Conservation (phyloP, 2,888 invertebrate genomes). For the Pasiphila rectangulata region DNA sequence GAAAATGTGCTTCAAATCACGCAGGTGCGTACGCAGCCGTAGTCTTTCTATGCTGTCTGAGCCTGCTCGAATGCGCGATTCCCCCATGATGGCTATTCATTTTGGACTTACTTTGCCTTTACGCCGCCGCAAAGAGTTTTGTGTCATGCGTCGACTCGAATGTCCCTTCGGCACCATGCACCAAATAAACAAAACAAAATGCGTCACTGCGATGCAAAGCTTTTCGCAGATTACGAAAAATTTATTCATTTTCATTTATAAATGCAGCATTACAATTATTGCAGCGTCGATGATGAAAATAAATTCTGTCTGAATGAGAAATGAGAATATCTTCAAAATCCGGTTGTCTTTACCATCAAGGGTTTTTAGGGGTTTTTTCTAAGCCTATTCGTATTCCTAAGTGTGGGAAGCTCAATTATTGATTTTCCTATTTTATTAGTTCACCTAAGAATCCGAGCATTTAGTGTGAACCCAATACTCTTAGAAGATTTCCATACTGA, state of each 20-base stretch:
- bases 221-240: slow-evolving; percentile 20
- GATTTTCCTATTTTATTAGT: slow-evolving; percentile 57
- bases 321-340: slow-evolving; percentile 3
- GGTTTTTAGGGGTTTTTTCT: slow-evolving; percentile 26
- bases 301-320: too few species aligned
- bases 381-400: slow-evolving; percentile 24
- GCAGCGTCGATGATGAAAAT: slow-evolving; percentile 4
- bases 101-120: slow-evolving; percentile 72
- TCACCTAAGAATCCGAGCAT: slow-evolving; percentile 43
- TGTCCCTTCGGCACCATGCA: slow-evolving; percentile 62
- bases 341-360: background rate
- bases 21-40: slow-evolving; percentile 99
- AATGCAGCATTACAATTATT: background rate
- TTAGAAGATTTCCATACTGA: background rate
- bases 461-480: background rate
- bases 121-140: slow-evolving; percentile 80
- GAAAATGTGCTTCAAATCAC: slow-evolving; percentile 83
- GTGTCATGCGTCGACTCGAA: slow-evolving; percentile 72
- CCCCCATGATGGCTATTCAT: slow-evolving; percentile 80
- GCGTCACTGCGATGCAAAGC: slow-evolving; percentile 44
- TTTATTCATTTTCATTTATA: background rate
- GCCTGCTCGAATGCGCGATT: slow-evolving; percentile 89
- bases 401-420: slow-evolving; percentile 59
- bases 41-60: slow-evolving; percentile 91
- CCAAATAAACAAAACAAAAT: slow-evolving; percentile 70